Percentiles rank a stretch among this genome's conserved stretches.
Evolutionary conservation across 2,113 vertebrate genomes (phyloP).

Genomic region (Protobothrops flavoviridis): DNA sequence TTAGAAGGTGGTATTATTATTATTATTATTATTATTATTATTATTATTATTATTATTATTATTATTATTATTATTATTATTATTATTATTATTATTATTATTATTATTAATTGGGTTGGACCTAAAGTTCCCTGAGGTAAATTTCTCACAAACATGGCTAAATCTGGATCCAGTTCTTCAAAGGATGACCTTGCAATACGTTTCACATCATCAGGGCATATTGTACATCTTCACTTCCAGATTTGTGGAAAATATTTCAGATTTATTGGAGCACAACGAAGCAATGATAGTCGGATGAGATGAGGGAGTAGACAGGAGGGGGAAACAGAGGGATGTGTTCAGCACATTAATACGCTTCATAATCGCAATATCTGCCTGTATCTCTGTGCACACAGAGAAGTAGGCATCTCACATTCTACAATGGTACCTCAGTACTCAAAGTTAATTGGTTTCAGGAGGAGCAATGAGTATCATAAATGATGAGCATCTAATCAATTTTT

Average conservation of each 20-base stretch:
- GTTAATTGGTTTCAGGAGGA: not conserved
- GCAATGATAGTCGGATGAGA: not conserved
- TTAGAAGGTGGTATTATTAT: not conserved
- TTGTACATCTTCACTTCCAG: not conserved
- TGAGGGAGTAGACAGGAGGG: not conserved
- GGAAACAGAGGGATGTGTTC: not conserved
- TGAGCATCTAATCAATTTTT: not conserved
- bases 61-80: no score
- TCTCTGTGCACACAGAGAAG: conserved; percentile 9
- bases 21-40: no score
- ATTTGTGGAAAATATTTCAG: not conserved
- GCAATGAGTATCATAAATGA: not conserved
- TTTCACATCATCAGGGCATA: not conserved
- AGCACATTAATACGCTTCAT: not conserved
- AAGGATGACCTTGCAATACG: not conserved
- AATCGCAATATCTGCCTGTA: conserved; percentile 24
- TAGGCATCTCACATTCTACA: conserved; percentile 9
- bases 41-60: no score
- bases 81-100: no score
- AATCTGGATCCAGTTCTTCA: not conserved
- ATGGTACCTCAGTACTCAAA: not conserved
- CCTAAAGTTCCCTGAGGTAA: not conserved
- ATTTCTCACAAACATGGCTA: not conserved
- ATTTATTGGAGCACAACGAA: not conserved
- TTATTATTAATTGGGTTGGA: not conserved